Base-by-base conservation (phyloP, 2,797 vertebrate species). In the Leptoclinus maculatus region DNA sequence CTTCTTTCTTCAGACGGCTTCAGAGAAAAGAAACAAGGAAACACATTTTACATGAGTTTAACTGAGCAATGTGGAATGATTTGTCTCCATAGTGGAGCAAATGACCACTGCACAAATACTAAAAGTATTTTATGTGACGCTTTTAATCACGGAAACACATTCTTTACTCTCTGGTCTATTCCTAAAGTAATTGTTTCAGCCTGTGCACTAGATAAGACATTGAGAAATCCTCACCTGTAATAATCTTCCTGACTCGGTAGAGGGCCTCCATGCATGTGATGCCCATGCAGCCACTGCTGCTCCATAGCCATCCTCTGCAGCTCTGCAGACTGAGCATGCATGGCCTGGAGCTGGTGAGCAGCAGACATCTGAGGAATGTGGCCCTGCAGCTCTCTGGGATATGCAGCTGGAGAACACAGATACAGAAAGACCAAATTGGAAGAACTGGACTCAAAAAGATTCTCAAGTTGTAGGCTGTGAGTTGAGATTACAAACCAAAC, bases 1-100 rank as follows among this genome's bases (percentile, higher is more conserved):
- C 97, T 96, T 99, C 98, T 96, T 99, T 99, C 97, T 99, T 99
- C 97, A 99, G 96, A 80, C 98, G 98, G 90, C 98, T 99, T 91
- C 25, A 64, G 62, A 80, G 85, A 81, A 95, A 87, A 86, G 82
- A 80, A 91, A 93, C 5, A 79, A 47, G 29, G 54, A 6, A 47
- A 62, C 36, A 68, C 45, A 23, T 56, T 59, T 66, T 25, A 34
- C 14, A 39, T 1, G 3, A 16, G 13, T 64, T 73, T 27, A 66
- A 71, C 23, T 10, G 3, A 45, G 16, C 21, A 23, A 56, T 47
- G 32, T 23, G 12, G 3, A 51, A 45, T 29, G 29, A 32, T 32
- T 32, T 32, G 29, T 32, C 34, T 39, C 49, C 5, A 38, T 38
- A 5, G 32, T 23, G 6, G 14, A 51, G 4, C 11, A 11, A 51